A percentile compares a stretch with the other conserved stretches of the same genome.
phyloP scores from a whole-genome alignment of 2,113 vertebrate species.

The Holacanthus passer region DNA sequence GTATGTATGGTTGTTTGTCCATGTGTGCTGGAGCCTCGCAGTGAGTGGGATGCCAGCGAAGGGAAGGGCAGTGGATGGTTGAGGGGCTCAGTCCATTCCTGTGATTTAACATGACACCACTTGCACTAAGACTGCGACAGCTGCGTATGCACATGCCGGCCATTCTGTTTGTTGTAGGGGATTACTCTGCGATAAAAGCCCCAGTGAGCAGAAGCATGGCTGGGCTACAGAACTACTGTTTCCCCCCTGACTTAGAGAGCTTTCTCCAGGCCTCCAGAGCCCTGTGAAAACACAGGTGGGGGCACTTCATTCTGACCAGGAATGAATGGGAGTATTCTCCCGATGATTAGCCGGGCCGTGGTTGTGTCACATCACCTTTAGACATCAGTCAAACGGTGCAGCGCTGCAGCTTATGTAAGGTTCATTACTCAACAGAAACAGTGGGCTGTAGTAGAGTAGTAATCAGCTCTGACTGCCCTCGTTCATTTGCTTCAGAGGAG shows the following conservation, averaged over 20 bases:
- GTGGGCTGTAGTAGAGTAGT: conserved; percentile 2
- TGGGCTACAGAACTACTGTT: conserved; percentile 78
- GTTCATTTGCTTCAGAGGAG: conserved; percentile 19
- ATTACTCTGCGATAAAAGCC: conserved; percentile 85
- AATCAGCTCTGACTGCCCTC: conserved; percentile 30
- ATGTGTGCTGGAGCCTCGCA: conserved; percentile 54
- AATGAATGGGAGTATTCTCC: conserved; percentile 79
- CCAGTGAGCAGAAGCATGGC: conserved; percentile 79
- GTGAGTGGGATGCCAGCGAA: conserved; percentile 76
- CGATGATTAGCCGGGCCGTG: conserved; percentile 42
- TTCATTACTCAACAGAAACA: conserved; percentile 68
- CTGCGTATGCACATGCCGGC: conserved; percentile 85
- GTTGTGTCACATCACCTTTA: conserved; percentile 67
- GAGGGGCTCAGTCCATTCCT: conserved; percentile 83
- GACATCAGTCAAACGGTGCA: conserved; percentile 56
- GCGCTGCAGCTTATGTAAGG: conserved; percentile 68
- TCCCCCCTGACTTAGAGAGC: conserved; percentile 74
- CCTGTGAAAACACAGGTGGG: conserved; percentile 74
- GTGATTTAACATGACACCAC: conserved; percentile 88
- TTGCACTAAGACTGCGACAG: conserved; percentile 87
- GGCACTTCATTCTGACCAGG: conserved; percentile 61
- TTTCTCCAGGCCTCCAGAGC: conserved; percentile 71
- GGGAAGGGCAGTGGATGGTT: conserved; percentile 82
- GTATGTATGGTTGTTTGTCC: conserved; percentile 62
- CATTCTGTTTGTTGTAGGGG: conserved; percentile 89